phyloP scores from a whole-genome alignment of 2,797 vertebrate genomes.

The Kryptopterus vitreolus region DNA sequence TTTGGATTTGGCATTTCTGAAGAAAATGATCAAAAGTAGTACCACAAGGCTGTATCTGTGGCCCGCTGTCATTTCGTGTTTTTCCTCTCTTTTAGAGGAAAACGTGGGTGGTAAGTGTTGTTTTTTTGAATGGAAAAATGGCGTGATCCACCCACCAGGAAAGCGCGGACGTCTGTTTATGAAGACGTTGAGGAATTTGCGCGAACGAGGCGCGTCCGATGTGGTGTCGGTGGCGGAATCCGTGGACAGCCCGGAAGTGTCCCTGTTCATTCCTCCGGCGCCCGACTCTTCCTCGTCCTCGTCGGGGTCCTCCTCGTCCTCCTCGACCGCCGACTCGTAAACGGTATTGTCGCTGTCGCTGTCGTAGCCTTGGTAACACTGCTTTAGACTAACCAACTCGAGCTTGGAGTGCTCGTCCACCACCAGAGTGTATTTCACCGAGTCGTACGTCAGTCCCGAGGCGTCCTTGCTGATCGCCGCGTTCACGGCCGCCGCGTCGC shows the following conservation, averaged over 20 bases:
- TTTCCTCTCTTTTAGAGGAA: neutral
- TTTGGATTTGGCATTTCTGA: neutral
- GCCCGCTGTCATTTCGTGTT: constrained; percentile 11
- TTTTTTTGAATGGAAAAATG: neutral
- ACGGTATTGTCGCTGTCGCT: constrained; percentile 82
- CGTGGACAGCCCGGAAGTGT: constrained; percentile 71
- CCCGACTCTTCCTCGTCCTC: constrained; percentile 68
- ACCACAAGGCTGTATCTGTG: constrained; percentile 36
- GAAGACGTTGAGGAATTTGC: constrained; percentile 95
- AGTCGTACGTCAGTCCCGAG: constrained; percentile 85
- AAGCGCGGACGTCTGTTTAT: constrained; percentile 81
- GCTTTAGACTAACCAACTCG: constrained; percentile 88
- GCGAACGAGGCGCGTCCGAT: constrained; percentile 82
- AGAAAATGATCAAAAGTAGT: constrained; percentile 10
- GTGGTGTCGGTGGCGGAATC: constrained; percentile 78
- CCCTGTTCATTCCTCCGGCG: constrained; percentile 68
- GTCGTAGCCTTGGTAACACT: constrained; percentile 84
- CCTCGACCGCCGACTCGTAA: constrained; percentile 83
- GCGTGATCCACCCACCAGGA: constrained; percentile 77
- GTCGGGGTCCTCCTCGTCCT: constrained; percentile 75
- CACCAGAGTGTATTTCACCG: constrained; percentile 92
- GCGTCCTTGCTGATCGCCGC: constrained; percentile 75
- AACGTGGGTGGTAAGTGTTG: neutral
- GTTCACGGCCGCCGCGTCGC: constrained; percentile 59
- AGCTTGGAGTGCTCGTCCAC: constrained; percentile 90